Base-by-base conservation (phyloP, 2,797 vertebrate genomes). In the Chaunax sp. region DNA sequence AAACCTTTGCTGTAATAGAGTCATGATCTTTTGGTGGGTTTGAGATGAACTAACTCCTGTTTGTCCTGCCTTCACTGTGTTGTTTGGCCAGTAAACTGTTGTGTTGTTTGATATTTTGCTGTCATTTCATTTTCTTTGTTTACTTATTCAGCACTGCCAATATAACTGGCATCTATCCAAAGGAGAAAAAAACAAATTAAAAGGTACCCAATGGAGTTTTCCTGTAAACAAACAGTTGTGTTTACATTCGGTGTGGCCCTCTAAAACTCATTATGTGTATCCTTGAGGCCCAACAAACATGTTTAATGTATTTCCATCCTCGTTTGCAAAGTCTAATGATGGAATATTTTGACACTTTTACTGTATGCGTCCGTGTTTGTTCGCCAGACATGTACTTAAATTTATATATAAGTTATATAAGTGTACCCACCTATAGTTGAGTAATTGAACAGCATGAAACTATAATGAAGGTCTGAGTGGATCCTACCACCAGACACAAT, bases 201-300 rank as follows among this genome's bases (percentile, higher is more conserved):
- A 50, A 69, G 41, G 35, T n/a, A 53, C 43, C 51, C 16, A 2
- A 16, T 47, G 59, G 41, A 63, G 40, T 37, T 35, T n/a, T 59
- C 18, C 16, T 33, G 16, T 20, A 20, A 50, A 56, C 55, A 66
- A 57, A 46, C 46, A n/a, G 44, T 6, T 5, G 1, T 38, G 52
- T 63, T 63, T 57, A 45, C 41, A 18, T 25, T 23, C 62, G 19
- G 46, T 0, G 30, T 12, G 12, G 4, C 16, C 25, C 41, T 18
- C 66, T 45, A n/a, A 51, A 68, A 44, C 60, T 26, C 15, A 44
- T 37, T 54, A 68, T 50, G 19, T 44, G 53, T 3, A 41, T 58
- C 44, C 28, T 60, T 20, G 13, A 57, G 54, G 37, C 30, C 58
- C 9, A 18, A 54, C 16, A 40, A 30, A n/a, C 45, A 62, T 15